Conservation (phyloP, 2,888 invertebrate species). For the Meteorus colon region DNA sequence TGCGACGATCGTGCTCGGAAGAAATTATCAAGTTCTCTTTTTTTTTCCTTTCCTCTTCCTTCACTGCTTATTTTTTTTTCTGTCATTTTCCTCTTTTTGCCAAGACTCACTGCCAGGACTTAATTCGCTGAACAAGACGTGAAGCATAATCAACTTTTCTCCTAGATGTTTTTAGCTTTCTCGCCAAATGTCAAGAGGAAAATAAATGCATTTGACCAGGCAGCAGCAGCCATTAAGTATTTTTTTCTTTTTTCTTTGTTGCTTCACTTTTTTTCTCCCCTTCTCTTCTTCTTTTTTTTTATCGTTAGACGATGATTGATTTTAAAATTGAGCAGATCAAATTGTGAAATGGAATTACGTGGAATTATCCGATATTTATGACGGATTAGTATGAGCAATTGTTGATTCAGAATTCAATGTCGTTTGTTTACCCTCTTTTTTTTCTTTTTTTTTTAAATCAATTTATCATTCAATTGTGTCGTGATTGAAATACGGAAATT, state of each 20-base stretch:
- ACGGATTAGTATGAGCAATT: too few species aligned
- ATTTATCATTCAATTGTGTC: too few species aligned
- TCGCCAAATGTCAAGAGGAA: background rate
- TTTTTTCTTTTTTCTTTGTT: background rate
- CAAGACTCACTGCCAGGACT: constrained; percentile 9
- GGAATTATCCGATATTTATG: too few species aligned
- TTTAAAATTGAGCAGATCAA: background rate
- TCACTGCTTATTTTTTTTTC: background rate
- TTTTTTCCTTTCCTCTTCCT: background rate
- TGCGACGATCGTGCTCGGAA: constrained; percentile 13
- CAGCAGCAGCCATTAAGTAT: background rate
- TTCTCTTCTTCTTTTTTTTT: background rate
- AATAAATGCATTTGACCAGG: constrained; percentile 10
- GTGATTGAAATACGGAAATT: too few species aligned
- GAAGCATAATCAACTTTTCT: constrained; percentile 16
- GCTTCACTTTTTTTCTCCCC: background rate
- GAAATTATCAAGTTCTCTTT: constrained; percentile 29
- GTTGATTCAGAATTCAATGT: too few species aligned
- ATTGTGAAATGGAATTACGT: too few species aligned
- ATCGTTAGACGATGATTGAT: background rate
- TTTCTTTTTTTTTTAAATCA: too few species aligned
- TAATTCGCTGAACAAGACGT: constrained; percentile 16
- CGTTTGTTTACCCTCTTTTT: too few species aligned
- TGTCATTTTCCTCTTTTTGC: background rate
- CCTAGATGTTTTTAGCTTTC: constrained; percentile 9